Conservation (phyloP, 2,797 vertebrate genomes). For the Etheostoma nigrum region DNA sequence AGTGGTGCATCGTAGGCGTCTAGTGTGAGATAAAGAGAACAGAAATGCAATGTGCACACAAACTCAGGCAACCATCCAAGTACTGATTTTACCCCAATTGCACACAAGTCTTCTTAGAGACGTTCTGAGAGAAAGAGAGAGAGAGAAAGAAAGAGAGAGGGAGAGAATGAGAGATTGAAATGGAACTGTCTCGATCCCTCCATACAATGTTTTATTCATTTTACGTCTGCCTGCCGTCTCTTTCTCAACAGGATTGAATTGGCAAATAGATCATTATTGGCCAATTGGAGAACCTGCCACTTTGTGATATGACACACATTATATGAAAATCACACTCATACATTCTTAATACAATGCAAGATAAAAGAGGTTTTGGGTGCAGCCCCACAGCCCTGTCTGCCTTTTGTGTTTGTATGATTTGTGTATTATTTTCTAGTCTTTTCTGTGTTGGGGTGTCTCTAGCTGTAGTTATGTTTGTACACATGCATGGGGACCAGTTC, state of each 20-base stretch:
- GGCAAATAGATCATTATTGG: constrained; percentile 87
- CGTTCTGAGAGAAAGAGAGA: constrained; percentile 28
- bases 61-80: constrained; percentile 80
- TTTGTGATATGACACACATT: constrained; percentile 85
- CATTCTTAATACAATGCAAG: constrained; percentile 82
- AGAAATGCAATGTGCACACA: constrained; percentile 75
- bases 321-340: constrained; percentile 84
- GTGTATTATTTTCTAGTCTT: constrained; percentile 14
- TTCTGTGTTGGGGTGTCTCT: constrained; percentile 32
- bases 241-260: constrained; percentile 79
- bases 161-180: constrained; percentile 63
- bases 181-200: constrained; percentile 73
- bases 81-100: constrained; percentile 79
- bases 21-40: constrained; percentile 80
- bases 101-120: constrained; percentile 72
- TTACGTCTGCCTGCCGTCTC: constrained; percentile 74
- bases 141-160: background rate
- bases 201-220: constrained; percentile 86
- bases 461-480: constrained; percentile 17
- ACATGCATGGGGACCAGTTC: constrained; percentile 19
- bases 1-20: constrained; percentile 82
- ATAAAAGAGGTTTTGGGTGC: constrained; percentile 69
- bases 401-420: constrained; percentile 51
- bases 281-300: constrained; percentile 84
- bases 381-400: constrained; percentile 42